Evolutionary conservation across 2,113 vertebrate species (phyloP).

Genomic region (Desmodus rotundus): DNA sequence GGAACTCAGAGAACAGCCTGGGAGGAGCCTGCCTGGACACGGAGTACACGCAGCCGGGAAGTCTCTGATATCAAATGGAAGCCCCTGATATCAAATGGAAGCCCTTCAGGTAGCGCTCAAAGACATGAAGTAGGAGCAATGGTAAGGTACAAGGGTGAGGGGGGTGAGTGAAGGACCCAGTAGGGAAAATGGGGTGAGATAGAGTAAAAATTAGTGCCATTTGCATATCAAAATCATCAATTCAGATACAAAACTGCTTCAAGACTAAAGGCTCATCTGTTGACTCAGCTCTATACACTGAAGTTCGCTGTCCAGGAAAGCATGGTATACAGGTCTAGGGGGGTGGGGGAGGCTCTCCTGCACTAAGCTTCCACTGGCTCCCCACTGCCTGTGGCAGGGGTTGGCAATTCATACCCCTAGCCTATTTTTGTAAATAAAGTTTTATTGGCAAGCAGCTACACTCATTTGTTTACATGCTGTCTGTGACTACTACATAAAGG

Average conservation of each 20-base stretch:
- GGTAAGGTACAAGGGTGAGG: not conserved
- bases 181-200: not conserved
- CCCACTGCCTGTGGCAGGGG: not conserved
- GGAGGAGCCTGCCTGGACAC: rapidly evolving
- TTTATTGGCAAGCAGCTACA: not conserved
- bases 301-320: too few species aligned
- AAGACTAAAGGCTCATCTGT: not conserved
- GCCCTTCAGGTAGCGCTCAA: not conserved
- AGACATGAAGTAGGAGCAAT: not conserved
- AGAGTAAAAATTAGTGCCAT: not conserved
- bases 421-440: not conserved
- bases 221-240: not conserved
- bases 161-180: not conserved
- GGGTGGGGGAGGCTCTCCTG: not conserved
- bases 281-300: not conserved
- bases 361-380: not conserved
- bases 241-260: not conserved
- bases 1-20: not conserved
- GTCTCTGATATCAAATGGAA: not conserved
- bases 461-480: not conserved
- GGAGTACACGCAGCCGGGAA: rapidly evolving
- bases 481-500: not conserved
- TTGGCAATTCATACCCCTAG: not conserved
- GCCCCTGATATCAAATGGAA: not conserved
- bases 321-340: too few species aligned